phyloP scores from a whole-genome alignment of 2,888 invertebrate genomes.

The Loripinus fragilis region DNA sequence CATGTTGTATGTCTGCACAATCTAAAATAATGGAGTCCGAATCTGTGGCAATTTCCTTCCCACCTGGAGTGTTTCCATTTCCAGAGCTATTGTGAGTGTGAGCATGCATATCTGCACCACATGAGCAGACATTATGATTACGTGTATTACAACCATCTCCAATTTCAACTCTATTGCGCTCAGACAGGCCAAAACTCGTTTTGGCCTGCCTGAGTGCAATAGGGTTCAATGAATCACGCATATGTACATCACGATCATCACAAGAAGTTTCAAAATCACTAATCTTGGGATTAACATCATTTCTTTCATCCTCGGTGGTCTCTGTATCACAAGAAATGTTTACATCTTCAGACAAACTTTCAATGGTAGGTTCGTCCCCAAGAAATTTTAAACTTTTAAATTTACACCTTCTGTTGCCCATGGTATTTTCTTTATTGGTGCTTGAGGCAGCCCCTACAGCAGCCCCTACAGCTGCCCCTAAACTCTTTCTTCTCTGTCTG shows the following conservation, averaged over 20 bases:
- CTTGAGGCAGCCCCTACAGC: not conserved
- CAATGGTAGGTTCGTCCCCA: conserved; percentile 49
- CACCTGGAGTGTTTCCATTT: no score
- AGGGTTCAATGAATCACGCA: no score
- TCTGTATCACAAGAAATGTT: conserved; percentile 49
- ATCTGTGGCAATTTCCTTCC: no score
- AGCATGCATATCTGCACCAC: no score
- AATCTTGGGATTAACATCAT: conserved; percentile 15
- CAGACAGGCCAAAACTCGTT: no score
- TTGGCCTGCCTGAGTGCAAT: no score
- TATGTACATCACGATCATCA: conserved; percentile 1
- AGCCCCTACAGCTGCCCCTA: not conserved
- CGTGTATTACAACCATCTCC: no score
- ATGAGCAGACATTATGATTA: no score
- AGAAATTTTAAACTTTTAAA: conserved; percentile 61
- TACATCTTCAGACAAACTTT: conserved; percentile 55
- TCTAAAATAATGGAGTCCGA: no score
- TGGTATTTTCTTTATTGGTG: conserved; percentile 34
- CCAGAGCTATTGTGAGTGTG: no score
- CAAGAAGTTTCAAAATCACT: conserved; percentile 25
- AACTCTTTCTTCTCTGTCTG: conserved; percentile 42
- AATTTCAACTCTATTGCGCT: no score
- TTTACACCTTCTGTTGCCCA: conserved; percentile 31
- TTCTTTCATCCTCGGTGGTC: conserved; percentile 28
- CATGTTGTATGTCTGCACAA: no score